Base-by-base conservation (phyloP, 1,140 invertebrate genomes). In the Bombus balteatus region DNA sequence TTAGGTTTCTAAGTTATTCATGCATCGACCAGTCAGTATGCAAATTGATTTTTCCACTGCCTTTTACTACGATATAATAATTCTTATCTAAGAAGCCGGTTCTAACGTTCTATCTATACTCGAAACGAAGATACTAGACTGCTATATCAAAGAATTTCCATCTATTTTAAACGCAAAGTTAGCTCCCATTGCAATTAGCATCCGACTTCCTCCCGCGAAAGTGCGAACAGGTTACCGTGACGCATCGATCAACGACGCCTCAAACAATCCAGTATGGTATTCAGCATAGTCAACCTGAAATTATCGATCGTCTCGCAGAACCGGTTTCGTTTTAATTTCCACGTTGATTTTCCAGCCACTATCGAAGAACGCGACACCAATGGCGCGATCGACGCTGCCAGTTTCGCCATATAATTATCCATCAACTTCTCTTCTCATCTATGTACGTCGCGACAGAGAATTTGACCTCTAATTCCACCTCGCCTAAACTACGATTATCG, bases 281-380 rank as follows among this genome's bases (percentile, higher is more conserved):
- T 43, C 76, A 43, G 15, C 39, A n/a, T 28, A 66, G n/a, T 47
- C 32, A 25, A 43, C 25, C n/a, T 65, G 47, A 57, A 57, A 78
- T 78, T 68, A 68, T 79, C 41, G 62, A 68, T 79, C 77, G 32
- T 43, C 59, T 34, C 18, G 28, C 62, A n/a, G 15, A 78, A 78
- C 77, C 62, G 77, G 62, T 78, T 80, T 28, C 28, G 15, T 72
- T 53, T 57, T 71, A 71, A 81, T 81, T 72, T 72, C 47, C 79
- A 32, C 79, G 47, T 37, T 53, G 22, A 72, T 59, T 81, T 71
- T 59, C 79, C 34, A 81, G 59, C 34, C 15, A 3, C 32, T 66
- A 66, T n/a, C 65, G 32, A 66, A 66, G 59, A 62, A 62, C 59
- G 59, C 32, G n/a, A 66, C 65, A 66, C 15, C 32, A 66, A 34